A percentile compares a stretch with the other conserved stretches of the same genome.
These are phyloP conservation scores for Haliaeetus leucogaster DNA, from an alignment of 2,113 vertebrate species.

Conservation along the genomic window DNA sequence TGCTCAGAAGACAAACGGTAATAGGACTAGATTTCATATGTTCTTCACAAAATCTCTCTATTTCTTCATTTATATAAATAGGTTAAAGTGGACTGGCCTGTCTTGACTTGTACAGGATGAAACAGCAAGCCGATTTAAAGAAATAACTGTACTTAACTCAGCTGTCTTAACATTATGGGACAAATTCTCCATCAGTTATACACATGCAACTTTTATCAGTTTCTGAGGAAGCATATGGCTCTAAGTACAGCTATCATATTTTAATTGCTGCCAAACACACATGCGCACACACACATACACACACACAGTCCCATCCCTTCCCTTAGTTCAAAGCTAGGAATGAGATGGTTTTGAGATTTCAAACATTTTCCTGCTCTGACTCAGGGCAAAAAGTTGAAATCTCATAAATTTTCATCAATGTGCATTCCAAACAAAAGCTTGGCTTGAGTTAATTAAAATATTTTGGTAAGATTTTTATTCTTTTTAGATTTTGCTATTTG, in stretches of 20 bases:
- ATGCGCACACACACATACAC: rapidly evolving
- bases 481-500: not conserved
- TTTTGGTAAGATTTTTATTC: not conserved
- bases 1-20: not conserved
- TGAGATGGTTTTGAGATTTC: not conserved
- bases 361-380: slow-evolving; percentile 10
- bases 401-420: not conserved
- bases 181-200: not conserved
- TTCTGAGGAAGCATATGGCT: slow-evolving; percentile 28
- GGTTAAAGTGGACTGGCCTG: not conserved
- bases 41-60: not conserved
- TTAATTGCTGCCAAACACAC: slow-evolving; percentile 33
- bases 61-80: not conserved
- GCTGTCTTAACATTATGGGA: not conserved
- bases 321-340: slow-evolving; percentile 8
- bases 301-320: not conserved
- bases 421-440: not conserved
- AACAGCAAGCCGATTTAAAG: not conserved
- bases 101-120: not conserved
- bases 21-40: not conserved
- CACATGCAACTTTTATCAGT: slow-evolving; percentile 10
- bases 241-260: not conserved
- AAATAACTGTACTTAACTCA: not conserved
- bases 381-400: not conserved
- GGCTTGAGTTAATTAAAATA: not conserved